Percentiles rank a stretch among this genome's conserved stretches.
Conservation (phyloP, 2,113 vertebrate species). For the Anser brachyrhynchus region DNA sequence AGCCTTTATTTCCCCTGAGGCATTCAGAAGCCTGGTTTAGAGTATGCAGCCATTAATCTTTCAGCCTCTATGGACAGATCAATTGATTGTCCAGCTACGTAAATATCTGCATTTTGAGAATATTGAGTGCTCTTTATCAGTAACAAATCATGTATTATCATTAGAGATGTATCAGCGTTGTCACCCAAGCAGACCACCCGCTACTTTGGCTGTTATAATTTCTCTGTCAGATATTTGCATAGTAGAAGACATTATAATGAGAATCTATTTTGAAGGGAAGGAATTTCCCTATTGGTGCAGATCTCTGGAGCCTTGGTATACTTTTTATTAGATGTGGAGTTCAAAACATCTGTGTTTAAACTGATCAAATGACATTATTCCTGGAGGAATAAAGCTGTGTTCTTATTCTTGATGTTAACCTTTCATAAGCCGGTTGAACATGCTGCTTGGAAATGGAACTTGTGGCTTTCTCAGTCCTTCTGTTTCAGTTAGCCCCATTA, state of each 20-base stretch:
- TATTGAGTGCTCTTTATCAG: constrained; percentile 17
- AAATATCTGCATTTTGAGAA: constrained; percentile 36
- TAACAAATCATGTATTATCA: constrained; percentile 1
- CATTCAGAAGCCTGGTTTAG: background rate
- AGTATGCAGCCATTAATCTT: background rate
- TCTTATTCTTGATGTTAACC: constrained; percentile 48
- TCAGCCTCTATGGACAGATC: background rate
- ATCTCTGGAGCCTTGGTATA: constrained; percentile 5
- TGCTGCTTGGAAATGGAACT: constrained; percentile 5
- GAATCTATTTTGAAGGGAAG: constrained; percentile 6
- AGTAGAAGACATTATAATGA: background rate
- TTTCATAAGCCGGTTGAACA: constrained; percentile 27
- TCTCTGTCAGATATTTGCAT: constrained; percentile 18
- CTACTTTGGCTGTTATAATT: constrained; percentile 2
- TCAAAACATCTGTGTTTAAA: constrained; percentile 54
- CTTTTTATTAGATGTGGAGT: constrained; percentile 26
- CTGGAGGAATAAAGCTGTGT: constrained; percentile 31
- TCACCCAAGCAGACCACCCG: background rate
- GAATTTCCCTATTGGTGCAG: background rate
- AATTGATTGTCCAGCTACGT: background rate
- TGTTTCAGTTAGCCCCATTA: constrained; percentile 51
- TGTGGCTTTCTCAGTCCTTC: constrained; percentile 35
- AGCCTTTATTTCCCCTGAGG: background rate
- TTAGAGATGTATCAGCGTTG: background rate
- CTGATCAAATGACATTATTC: constrained; percentile 26